phyloP scores from a whole-genome alignment of 2,797 vertebrate species.

The Enteromius argenteus region DNA sequence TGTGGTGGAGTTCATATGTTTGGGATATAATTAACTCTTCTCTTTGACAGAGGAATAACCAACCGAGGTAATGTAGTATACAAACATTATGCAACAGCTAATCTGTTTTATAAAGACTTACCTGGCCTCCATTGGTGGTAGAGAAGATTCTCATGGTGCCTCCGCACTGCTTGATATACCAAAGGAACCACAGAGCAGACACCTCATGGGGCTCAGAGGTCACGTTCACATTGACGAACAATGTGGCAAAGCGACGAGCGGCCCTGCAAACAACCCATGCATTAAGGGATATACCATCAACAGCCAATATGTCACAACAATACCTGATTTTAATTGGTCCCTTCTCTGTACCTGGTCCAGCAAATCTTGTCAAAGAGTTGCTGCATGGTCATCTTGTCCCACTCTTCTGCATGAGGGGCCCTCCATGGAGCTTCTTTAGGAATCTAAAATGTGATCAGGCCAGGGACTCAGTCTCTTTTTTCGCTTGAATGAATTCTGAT shows the following conservation, averaged over 20 bases:
- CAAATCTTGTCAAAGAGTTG: conserved; percentile 89
- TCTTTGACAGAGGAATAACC: conserved; percentile 2
- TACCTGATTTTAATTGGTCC: background rate
- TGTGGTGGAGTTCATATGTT: background rate
- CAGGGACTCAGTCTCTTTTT: background rate
- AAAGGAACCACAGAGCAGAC: conserved; percentile 97
- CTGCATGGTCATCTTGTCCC: conserved; percentile 96
- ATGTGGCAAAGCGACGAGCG: conserved; percentile 83
- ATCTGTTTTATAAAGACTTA: conserved; percentile 59
- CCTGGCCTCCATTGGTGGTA: conserved; percentile 94
- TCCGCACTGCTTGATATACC: conserved; percentile 96
- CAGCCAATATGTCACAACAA: background rate
- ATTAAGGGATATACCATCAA: background rate
- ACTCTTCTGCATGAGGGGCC: conserved; percentile 91
- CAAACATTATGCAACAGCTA: background rate
- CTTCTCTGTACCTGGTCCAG: conserved; percentile 89
- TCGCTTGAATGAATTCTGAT: background rate
- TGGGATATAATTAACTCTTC: conserved; percentile 15
- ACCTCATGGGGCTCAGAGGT: conserved; percentile 94
- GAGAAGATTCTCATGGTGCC: conserved; percentile 93
- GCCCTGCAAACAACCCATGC: conserved; percentile 71
- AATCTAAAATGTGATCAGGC: conserved; percentile 80
- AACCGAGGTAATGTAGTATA: background rate
- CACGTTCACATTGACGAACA: conserved; percentile 95
- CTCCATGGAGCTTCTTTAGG: conserved; percentile 94